Evolutionary conservation across 1,140 invertebrate genomes (phyloP), one percentile per base, ranked within the genome.

Genomic region (Brachionus koreanus): DNA sequence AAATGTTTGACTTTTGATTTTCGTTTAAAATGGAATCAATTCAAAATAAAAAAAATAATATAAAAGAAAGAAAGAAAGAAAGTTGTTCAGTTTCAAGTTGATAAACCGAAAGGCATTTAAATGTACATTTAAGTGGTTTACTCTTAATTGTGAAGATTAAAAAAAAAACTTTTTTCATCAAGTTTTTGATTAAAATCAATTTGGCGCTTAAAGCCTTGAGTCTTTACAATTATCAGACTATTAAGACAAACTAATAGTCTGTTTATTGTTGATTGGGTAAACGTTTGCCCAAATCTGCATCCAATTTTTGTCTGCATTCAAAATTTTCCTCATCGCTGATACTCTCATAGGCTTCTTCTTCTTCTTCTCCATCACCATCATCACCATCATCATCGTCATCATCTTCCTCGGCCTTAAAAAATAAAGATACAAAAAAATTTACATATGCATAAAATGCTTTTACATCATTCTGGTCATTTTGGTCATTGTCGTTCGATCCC

Each of bases 321-420:
- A 74, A 74, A 74, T 74, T 74, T 46, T 74, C 69, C 5, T 74
- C 69, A 46, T 74, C 69, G n/a, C 69, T 74, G 39, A 74, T 46
- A 74, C 69, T 74, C 39, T 74, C 39, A 23, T 74, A 74, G 12
- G 69, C 69, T 46, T 74, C 69, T 46, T 49, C 69, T 74, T 74
- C 67, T 7, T 25, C 16, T 0, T 25, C 39, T 13, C 23, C 69
- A n/a, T 25, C 19, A 12, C 46, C 39, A 16, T 46, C 69, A 0
- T 74, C 69, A 23, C 46, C 69, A 19, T 74, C 69, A 5, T 35
- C 19, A 46, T n/a, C n/a, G n/a, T 74, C 69, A 19, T 74, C 69
- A 5, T 35, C 19, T 74, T 74, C 25, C n/a, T 57, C 49, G 19
- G 39, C 19, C 49, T 19, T 57, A 9, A 57, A 65, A n/a, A 65